Evolutionary conservation across 2,113 vertebrate species (phyloP).

Genomic region (Malurus elegans): DNA sequence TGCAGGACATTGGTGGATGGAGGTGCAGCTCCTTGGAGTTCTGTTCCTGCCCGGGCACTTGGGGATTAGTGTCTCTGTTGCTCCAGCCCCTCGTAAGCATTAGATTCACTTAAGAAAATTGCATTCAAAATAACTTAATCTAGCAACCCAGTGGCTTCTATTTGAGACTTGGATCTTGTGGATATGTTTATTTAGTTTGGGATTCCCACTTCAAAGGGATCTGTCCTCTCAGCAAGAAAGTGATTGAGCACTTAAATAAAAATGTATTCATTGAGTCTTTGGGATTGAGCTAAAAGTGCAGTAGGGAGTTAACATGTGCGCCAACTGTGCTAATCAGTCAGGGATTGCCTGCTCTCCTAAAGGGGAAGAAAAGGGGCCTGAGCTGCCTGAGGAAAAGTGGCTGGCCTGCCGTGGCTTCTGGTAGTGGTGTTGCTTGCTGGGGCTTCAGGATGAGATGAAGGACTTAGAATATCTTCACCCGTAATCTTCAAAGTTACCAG

Average conservation of each 20-base stretch:
- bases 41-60: background rate
- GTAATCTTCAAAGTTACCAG: background rate
- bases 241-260: conserved; percentile 36
- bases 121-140: conserved; percentile 28
- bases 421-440: background rate
- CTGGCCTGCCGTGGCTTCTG: background rate
- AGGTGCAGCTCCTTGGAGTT: rapidly evolving
- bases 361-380: background rate
- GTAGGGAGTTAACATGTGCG: background rate
- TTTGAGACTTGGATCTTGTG: conserved; percentile 35
- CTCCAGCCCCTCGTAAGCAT: background rate
- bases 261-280: conserved; percentile 34
- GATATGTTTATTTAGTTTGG: conserved; percentile 35
- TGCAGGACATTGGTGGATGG: background rate
- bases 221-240: conserved; percentile 49
- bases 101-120: conserved; percentile 45
- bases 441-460: background rate
- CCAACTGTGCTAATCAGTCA: background rate
- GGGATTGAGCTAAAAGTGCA: conserved; percentile 8
- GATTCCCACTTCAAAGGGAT: conserved; percentile 42
- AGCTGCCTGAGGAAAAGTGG: background rate
- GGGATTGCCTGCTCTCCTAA: background rate
- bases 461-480: background rate
- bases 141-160: background rate
- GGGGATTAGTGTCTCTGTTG: background rate